Evolutionary conservation across 2,797 vertebrate species (phyloP).

Genomic region (Acropternis orthonyx): DNA sequence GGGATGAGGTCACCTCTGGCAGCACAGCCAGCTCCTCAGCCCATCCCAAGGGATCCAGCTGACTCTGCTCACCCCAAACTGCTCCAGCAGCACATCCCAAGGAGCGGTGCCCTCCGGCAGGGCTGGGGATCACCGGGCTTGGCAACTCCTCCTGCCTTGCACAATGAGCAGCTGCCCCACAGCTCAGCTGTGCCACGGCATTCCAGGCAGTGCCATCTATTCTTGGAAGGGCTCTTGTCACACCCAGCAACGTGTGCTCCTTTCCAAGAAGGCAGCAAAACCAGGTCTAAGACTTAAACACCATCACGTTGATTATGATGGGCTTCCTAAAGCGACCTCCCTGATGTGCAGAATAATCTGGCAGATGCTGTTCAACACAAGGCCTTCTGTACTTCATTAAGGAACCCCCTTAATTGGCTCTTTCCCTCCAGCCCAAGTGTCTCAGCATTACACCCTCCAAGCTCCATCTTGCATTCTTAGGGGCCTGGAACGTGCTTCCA

Average conservation of each 20-base stretch:
- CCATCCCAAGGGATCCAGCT: neutral
- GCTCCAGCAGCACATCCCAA: slow-evolving; percentile 7
- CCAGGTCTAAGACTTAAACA: neutral
- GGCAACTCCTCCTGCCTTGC: neutral
- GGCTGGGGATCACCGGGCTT: no score
- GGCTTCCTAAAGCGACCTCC: neutral
- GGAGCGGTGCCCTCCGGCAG: slow-evolving; percentile 36
- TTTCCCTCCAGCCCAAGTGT: neutral
- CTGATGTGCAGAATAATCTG: neutral
- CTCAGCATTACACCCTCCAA: neutral
- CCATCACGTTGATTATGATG: rapidly evolving
- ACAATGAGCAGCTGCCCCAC: neutral
- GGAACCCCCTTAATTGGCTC: neutral
- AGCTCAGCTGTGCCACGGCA: neutral
- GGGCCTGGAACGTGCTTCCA: neutral
- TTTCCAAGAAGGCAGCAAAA: neutral
- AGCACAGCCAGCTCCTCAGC: neutral
- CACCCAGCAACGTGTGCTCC: neutral
- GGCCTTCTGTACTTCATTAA: neutral
- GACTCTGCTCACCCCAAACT: slow-evolving; percentile 9
- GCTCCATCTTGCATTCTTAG: neutral
- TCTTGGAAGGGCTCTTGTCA: neutral
- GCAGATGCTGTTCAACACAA: neutral
- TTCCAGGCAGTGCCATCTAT: neutral
- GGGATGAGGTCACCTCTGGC: neutral